These are phyloP conservation scores for Pempheris klunzingeri DNA, from an alignment of 2,797 vertebrate species.

Conservation along the genomic window DNA sequence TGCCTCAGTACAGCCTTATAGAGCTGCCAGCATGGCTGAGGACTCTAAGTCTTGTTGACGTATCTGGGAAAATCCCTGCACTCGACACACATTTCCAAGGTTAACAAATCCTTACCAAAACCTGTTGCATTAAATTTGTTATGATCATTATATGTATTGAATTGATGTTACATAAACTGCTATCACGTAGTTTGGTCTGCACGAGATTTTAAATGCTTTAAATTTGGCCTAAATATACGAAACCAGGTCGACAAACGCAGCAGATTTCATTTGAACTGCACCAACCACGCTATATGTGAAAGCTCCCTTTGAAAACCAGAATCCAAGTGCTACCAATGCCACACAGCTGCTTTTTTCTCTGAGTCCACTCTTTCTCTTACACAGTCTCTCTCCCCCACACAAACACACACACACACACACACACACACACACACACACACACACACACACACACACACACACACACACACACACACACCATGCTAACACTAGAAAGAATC, in stretches of 20 bases:
- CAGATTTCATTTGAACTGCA: neutral
- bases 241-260: neutral
- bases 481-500: constrained; percentile 47
- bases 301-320: neutral
- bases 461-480: constrained; percentile 7
- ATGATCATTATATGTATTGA: neutral
- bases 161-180: neutral
- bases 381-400: neutral
- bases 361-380: neutral
- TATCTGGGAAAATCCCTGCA: neutral
- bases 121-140: neutral
- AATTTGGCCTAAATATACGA: neutral
- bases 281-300: neutral
- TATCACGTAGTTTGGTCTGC: neutral
- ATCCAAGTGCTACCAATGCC: neutral
- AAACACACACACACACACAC: constrained; percentile 15
- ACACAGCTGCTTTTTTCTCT: neutral
- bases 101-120: neutral
- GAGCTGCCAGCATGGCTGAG: neutral
- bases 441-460: constrained; percentile 25
- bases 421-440: constrained; percentile 9
- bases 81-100: neutral
- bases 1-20: too few relatives aligned
- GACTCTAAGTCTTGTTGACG: neutral
- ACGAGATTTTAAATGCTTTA: neutral